Evolutionary conservation across 2,888 invertebrate species (phyloP).

Genomic region (Drosophila nr. perissopoda): DNA sequence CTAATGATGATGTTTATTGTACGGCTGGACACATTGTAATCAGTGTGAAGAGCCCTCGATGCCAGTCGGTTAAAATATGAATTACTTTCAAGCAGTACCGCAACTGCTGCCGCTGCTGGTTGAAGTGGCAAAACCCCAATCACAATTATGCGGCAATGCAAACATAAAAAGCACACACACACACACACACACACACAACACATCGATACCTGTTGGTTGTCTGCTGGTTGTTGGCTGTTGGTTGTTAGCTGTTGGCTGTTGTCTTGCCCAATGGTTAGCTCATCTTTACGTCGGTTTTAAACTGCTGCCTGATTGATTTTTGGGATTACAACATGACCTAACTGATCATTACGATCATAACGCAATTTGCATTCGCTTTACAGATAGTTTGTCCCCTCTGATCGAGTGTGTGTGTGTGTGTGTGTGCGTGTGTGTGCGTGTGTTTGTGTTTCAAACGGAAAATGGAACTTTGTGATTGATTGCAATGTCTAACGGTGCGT

Average conservation of each 20-base stretch:
- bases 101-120: slow-evolving; percentile 9
- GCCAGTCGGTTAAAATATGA: slow-evolving; percentile 33
- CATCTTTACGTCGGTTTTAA: slow-evolving; percentile 52
- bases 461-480: slow-evolving; percentile 74
- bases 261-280: slow-evolving; percentile 46
- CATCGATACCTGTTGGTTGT: slow-evolving; percentile 14
- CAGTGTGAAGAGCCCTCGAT: slow-evolving; percentile 61
- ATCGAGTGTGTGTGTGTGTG: background rate
- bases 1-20: slow-evolving; percentile 52
- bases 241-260: background rate
- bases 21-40: slow-evolving; percentile 50
- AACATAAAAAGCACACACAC: slow-evolving; percentile 23
- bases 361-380: slow-evolving; percentile 68
- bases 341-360: slow-evolving; percentile 73
- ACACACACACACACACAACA: slow-evolving; percentile 3
- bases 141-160: slow-evolving; percentile 54
- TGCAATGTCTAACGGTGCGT: slow-evolving; percentile 73
- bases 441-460: slow-evolving; percentile 43
- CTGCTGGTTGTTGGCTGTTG: background rate
- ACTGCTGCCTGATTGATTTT: slow-evolving; percentile 55
- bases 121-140: slow-evolving; percentile 59
- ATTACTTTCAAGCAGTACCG: slow-evolving; percentile 20
- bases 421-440: background rate
- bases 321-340: slow-evolving; percentile 65
- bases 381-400: slow-evolving; percentile 14